Evolutionary conservation across 2,113 vertebrate species (phyloP), one percentile per base, ranked within the genome.

Genomic region (Petroica traversi): DNA sequence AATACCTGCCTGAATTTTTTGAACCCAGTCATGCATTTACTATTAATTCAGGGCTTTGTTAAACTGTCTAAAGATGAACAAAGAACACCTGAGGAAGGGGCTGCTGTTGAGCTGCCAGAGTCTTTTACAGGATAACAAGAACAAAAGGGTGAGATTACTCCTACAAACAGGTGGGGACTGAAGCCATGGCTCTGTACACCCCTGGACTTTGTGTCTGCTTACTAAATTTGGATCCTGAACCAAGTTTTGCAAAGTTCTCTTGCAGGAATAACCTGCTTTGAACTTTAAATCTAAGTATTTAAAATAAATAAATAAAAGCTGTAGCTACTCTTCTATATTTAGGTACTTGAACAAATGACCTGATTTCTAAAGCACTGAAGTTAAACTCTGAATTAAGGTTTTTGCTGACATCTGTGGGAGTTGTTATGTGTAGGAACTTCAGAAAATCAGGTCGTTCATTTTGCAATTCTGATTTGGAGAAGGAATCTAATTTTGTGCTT

Each of bases 371-470:
- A 76, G 49, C 57, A 72, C n/a, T 51, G 72, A 95, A 92, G 18
- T 84, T 40, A 64, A 75, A 91, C 24, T 52, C 73, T 86, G 86
- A 89, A 61, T 87, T 91, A 75, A 69, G 51, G 18, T n/a, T 95
- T 89, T 95, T 92, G n/a, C 86, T 89, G 89, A 72, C 29, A 81
- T 88, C 76, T 81, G 64, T 74, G 68, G 64, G 73, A 92, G 57
- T 34, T 91, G 26, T 34, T 92, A 19, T 18, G 1, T 55, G 54
- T 80, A 54, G 52, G 36, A 92, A 91, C 61, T 86, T 89, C 61
- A 62, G 76, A 92, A 93, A 96, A 95, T 91, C 86, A 89, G 64
- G 73, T 92, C 59, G 77, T 93, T 91, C 15, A 43, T 87, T 84
- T 84, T 86, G 64, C 48, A 78, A 0, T 83, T 89, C 83, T 79